A percentile compares a stretch with the other conserved stretches of the same genome.
These are phyloP conservation scores for Rapana venosa DNA, from an alignment of 2,888 invertebrate species.

Conservation along the genomic window DNA sequence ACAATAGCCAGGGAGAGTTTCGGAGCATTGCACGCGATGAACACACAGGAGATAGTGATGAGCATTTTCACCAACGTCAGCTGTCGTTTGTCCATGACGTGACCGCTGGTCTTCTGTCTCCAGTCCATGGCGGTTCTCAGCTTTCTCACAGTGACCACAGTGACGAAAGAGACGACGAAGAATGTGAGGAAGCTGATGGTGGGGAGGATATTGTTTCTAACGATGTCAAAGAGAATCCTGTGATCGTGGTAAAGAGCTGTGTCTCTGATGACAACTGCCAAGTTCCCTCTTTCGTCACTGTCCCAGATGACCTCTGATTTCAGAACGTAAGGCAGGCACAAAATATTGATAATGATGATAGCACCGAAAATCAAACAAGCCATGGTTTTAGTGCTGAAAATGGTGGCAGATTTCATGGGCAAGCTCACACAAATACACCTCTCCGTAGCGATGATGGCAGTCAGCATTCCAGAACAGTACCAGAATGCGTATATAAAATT, in stretches of 20 bases:
- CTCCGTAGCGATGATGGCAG: conserved; percentile 4
- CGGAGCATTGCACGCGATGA: background rate
- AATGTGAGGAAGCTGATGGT: background rate
- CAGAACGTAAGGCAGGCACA: background rate
- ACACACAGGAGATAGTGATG: conserved; percentile 23
- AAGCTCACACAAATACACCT: conserved; percentile 19
- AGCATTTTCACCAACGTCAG: conserved; percentile 21
- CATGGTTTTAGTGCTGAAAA: conserved; percentile 20
- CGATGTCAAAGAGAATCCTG: background rate
- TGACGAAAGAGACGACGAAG: conserved; percentile 16
- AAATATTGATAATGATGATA: background rate
- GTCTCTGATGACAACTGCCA: too few species aligned
- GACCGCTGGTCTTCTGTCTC: background rate
- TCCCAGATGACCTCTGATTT: background rate
- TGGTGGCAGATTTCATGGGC: background rate
- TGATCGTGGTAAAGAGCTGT: background rate
- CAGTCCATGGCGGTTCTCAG: background rate
- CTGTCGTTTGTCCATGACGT: background rate
- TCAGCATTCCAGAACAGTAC: conserved; percentile 2
- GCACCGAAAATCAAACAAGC: background rate
- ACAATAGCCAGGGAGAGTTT: background rate
- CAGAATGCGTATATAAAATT: background rate
- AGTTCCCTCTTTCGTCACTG: background rate
- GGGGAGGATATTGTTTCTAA: background rate
- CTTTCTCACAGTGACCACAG: conserved; percentile 8